phyloP scores from a whole-genome alignment of 2,113 vertebrate species.

The Scomber scombrus region DNA sequence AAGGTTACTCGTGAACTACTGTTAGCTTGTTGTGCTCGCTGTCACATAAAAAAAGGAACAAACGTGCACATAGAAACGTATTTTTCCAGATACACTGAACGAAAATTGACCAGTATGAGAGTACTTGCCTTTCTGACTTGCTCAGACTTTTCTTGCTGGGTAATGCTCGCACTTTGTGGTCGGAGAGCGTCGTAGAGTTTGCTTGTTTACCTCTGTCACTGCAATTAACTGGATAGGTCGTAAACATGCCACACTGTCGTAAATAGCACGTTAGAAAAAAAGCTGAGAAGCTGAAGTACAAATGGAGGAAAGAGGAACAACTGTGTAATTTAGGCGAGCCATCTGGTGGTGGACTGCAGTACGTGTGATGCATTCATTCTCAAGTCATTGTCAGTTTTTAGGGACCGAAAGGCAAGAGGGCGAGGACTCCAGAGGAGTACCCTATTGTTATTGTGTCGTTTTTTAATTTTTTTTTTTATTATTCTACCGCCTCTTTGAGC shows the following conservation, averaged over 20 bases:
- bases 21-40: not conserved
- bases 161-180: not conserved
- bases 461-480: too few relatives aligned
- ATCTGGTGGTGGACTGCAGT: constrained; percentile 34
- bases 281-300: not conserved
- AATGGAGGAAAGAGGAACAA: not conserved
- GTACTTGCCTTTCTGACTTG: rapidly evolving
- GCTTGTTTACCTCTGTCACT: constrained; percentile 58
- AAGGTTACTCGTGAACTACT: not conserved
- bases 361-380: constrained; percentile 29
- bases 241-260: constrained; percentile 59
- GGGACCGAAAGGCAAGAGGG: too few relatives aligned
- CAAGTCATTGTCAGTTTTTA: not conserved
- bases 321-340: not conserved
- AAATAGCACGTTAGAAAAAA: constrained; percentile 22
- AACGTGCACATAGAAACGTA: not conserved
- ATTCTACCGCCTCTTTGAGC: too few relatives aligned
- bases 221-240: constrained; percentile 28
- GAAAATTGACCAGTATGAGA: rapidly evolving
- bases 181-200: not conserved
- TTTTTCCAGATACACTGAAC: not conserved
- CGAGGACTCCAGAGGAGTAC: too few relatives aligned
- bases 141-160: not conserved
- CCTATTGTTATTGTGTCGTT: too few relatives aligned
- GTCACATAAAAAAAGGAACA: constrained; percentile 25